Evolutionary conservation across 2,113 vertebrate genomes (phyloP), one percentile per base, ranked within the genome.

Genomic region (Myxocyprinus asiaticus): DNA sequence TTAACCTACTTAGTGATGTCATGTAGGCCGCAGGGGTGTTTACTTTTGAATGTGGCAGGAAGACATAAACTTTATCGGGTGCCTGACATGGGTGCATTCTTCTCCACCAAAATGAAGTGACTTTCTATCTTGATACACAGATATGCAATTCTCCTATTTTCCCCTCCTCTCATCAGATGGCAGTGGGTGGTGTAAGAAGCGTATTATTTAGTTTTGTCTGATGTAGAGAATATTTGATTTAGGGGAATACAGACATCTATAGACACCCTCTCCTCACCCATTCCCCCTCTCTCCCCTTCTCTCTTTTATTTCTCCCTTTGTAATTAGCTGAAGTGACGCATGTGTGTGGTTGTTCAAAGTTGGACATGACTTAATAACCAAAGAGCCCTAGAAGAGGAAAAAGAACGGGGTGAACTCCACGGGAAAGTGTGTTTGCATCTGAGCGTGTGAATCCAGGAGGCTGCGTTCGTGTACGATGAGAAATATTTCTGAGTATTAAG

Each of bases 1-100:
- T 98, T 98, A 98, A 98, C 97, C 97, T 98, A 98, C 96, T 98
- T 98, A 98, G 96, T 96, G 95, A 97, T 98, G 97, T 98, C 96
- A 98, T 96, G 96, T 96, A 95, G 95, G 82, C 86, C 95, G 93
- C 93, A 91, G 95, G 94, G 94, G 95, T 99, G 96, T 98, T 98
- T 98, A 97, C 96, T 95, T 95, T 96, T 94, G 95, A 90, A 95
- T 96, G 97, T 97, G 96, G 96, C 96, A 96, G 95, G 94, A 93
- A 96, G 94, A 96, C 95, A 95, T 96, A 97, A 97, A 98, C 94
- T 98, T 96, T 96, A 99, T 33, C 22, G 22, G 22, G 22, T 33
- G 22, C 22, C 22, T 33, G 22, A 33, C 22, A 33, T 33, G 22
- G 22, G 22, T 33, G 22, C 22, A 95, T 97, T 97, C 96, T 91